These are phyloP conservation scores for Pentamera pediparva DNA, from an alignment of 53 echinoderm and acorn worm species.

Conservation along the genomic window DNA sequence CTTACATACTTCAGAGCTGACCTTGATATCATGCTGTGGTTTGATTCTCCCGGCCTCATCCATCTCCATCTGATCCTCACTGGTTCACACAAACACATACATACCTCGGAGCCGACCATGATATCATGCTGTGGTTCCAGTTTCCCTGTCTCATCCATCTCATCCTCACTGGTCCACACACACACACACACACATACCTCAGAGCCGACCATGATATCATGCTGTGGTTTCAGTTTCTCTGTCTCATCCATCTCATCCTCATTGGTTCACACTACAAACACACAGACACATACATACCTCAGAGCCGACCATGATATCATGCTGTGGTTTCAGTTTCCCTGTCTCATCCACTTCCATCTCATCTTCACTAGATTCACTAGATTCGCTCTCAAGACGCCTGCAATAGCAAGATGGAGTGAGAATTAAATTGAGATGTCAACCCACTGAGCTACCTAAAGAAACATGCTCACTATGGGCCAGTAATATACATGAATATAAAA, in stretches of 20 bases:
- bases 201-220: conserved; percentile 91
- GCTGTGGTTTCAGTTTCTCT: conserved; percentile 60
- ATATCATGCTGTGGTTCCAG: conserved; percentile 79
- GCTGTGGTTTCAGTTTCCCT: conserved; percentile 61
- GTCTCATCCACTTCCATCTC: conserved; percentile 90
- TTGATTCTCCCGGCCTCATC: too few species aligned
- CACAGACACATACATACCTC: too few species aligned
- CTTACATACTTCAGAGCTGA: too few species aligned
- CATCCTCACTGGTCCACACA: conserved; percentile 20
- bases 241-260: conserved; percentile 85
- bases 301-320: conserved; percentile 91
- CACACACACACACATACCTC: conserved; percentile 47
- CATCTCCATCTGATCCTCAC: too few species aligned
- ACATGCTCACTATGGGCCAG: too few species aligned
- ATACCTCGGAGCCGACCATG: conserved; percentile 86
- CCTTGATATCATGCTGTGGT: too few species aligned
- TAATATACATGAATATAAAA: too few species aligned
- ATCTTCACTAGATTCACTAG: conserved; percentile 93
- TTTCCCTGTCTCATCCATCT: conserved; percentile 71
- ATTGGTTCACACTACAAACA: too few species aligned
- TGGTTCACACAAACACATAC: too few species aligned
- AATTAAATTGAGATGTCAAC: too few species aligned
- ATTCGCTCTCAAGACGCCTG: conserved; percentile 66
- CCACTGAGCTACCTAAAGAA: too few species aligned
- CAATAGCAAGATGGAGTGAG: too few species aligned